Evolutionary conservation across 2,888 invertebrate genomes (phyloP), one percentile per base, ranked within the genome.

Genomic region (Pyrgus malvae): DNA sequence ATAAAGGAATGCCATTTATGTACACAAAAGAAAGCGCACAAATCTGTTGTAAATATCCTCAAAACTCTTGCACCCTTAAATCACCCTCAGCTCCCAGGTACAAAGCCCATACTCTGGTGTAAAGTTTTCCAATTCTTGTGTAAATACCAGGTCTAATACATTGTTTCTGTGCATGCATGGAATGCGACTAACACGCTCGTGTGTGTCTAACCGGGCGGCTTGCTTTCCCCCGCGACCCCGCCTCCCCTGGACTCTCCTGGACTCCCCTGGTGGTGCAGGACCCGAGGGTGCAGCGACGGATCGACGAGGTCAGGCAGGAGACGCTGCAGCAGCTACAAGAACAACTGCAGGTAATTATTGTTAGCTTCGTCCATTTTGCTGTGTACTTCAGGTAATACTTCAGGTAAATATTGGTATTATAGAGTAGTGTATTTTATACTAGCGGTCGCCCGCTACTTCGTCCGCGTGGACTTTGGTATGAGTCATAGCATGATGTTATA

Each of bases 311-410:
- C 59, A 92, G 93, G 65, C 90, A 92, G 69, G 94, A 95, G 74
- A 93, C 95, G 65, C 91, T 93, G 60, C 91, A 91, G 61, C 93
- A 93, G 65, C 85, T 95, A 65, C 94, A 94, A 79, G 92, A 92
- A 55, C 93, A 95, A 74, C 92, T 95, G 68, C 94, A 95, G 94
- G 95, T 95, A 38, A 35, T 23, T 23, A 6, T 3, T 23, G 23
- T 23, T n/a, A n/a, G 23, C 23, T 23, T 23, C 3, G 7, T 23
- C n/a, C 7, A 23, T 7, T 23, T 23, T 23, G 3, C 23, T 23
- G 23, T 6, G 7, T 23, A 1, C 5, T 23, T n/a, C n/a, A n/a
- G n/a, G n/a, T n/a, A n/a, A n/a, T n/a, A n/a, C n/a, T n/a, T n/a
- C n/a, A n/a, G n/a, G n/a, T n/a, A n/a, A n/a, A n/a, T n/a, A n/a